A percentile compares a stretch with the other conserved stretches of the same genome.
Conservation (phyloP, 2,888 invertebrate genomes). For the Ceraclea dissimilis region DNA sequence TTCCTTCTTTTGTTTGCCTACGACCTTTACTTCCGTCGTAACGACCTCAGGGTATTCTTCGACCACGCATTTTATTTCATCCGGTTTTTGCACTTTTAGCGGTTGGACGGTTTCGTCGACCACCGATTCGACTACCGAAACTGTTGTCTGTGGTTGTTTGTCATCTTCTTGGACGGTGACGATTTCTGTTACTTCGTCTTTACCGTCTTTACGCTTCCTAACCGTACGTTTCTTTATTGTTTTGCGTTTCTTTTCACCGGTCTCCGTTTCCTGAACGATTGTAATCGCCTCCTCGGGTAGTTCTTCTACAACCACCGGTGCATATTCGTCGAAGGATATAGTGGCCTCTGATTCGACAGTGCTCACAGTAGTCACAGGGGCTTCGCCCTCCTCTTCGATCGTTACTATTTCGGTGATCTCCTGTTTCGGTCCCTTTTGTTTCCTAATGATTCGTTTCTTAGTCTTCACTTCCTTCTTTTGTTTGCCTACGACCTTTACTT, state of each 20-base stretch:
- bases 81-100: slow-evolving; percentile 3
- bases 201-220: slow-evolving; percentile 39
- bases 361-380: slow-evolving; percentile 35
- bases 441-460: slow-evolving; percentile 42
- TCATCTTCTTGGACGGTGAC: slow-evolving; percentile 40
- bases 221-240: slow-evolving; percentile 37
- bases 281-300: slow-evolving; percentile 29
- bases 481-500: slow-evolving; percentile 17
- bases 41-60: slow-evolving; percentile 28
- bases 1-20: slow-evolving; percentile 28
- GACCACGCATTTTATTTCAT: background rate
- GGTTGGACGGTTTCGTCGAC: slow-evolving; percentile 17
- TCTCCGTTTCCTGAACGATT: slow-evolving; percentile 29
- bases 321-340: slow-evolving; percentile 21
- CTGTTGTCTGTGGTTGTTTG: slow-evolving; percentile 33
- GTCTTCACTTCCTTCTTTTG: slow-evolving; percentile 31
- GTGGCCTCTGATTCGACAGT: slow-evolving; percentile 26
- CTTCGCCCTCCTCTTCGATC: slow-evolving; percentile 33
- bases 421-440: slow-evolving; percentile 37
- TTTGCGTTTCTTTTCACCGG: slow-evolving; percentile 26
- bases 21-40: slow-evolving; percentile 29
- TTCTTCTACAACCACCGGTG: slow-evolving; percentile 28
- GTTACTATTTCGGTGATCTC: slow-evolving; percentile 41
- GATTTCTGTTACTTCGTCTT: slow-evolving; percentile 41
- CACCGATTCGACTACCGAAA: slow-evolving; percentile 26